Evolutionary conservation across 2,888 invertebrate genomes (phyloP), one percentile per base, ranked within the genome.

Genomic region (Imbricaverruca yamaguchii): DNA sequence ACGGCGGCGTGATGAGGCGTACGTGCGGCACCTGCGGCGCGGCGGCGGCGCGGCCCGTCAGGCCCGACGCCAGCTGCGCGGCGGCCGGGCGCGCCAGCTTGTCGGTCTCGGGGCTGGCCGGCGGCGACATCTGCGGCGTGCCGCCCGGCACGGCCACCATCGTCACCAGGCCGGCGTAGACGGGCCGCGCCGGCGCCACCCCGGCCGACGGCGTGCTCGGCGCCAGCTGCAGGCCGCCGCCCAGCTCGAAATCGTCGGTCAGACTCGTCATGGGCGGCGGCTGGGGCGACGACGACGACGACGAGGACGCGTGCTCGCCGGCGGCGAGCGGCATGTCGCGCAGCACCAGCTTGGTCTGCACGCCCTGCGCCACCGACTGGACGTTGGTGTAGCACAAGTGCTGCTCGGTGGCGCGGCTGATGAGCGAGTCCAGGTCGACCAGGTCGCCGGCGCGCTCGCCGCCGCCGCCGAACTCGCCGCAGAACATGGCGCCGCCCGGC

Each of bases 1-100:
- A 83, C 1, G 85, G 85, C 11, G 85, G 85, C 10, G 85, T 85
- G 84, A 85, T 85, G 25, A 85, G 84, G n/a, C 85, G 84, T 74
- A 84, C 83, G 61, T 83, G 83, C 18, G 82, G 84, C 80, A 84
- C 83, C 65, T 83, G 83, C 18, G 82, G 84, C 83, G 82, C 84
- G 84, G 21, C 81, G 82, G 10, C 81, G 83, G 63, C 80, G 80
- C 82, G 81, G 81, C 69, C 81, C n/a, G 18, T 77, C 25, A 80
- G 81, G 56, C 77, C 69, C 81, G 80, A 82, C 25, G 83, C 74
- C 61, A 83, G 80, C 80, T 82, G 69, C 80, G 67, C 25, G 80
- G 65, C 82, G 78, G 80, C 79, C 13, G 82, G 81, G 21, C 83
- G 80, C n/a, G 83, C 80, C 65, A 82, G 80, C 65, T 83, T 83